phyloP scores from a whole-genome alignment of 2,113 vertebrate species.

The Talpa occidentalis region DNA sequence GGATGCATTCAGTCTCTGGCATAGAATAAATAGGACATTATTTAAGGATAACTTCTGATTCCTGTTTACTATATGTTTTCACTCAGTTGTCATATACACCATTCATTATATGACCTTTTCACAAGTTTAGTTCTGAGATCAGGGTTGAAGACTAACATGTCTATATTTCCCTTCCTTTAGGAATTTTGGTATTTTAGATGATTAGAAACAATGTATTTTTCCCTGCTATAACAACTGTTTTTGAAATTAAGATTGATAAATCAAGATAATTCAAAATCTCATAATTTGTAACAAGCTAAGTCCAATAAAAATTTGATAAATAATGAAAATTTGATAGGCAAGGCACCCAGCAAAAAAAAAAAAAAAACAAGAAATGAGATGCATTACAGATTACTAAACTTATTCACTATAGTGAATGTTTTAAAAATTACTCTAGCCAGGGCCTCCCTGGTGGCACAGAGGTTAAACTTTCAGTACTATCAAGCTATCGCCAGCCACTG shows the following conservation, averaged over 20 bases:
- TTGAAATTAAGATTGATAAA: slow-evolving; percentile 23
- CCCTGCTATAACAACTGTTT: neutral
- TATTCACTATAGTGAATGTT: slow-evolving; percentile 25
- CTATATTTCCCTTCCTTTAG: neutral
- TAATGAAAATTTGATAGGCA: slow-evolving; percentile 45
- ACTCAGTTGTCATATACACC: too few species aligned
- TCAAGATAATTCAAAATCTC: neutral
- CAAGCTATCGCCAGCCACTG: too few species aligned
- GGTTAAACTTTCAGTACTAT: too few species aligned
- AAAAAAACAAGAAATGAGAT: slow-evolving; percentile 18
- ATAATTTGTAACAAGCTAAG: slow-evolving; percentile 24
- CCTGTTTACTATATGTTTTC: neutral
- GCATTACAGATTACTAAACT: slow-evolving; percentile 32
- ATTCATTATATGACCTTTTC: neutral
- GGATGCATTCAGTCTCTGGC: neutral
- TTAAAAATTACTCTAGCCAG: neutral
- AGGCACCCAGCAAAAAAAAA: slow-evolving; percentile 13
- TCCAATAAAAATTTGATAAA: neutral
- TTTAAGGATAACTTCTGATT: neutral
- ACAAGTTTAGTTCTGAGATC: neutral
- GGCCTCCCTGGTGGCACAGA: too few species aligned
- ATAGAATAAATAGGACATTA: neutral
- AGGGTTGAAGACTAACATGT: neutral
- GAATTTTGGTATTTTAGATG: neutral
- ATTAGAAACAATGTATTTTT: neutral